These are phyloP conservation scores for Antennarius maculatus DNA, from an alignment of 2,797 vertebrate species.

Conservation along the genomic window DNA sequence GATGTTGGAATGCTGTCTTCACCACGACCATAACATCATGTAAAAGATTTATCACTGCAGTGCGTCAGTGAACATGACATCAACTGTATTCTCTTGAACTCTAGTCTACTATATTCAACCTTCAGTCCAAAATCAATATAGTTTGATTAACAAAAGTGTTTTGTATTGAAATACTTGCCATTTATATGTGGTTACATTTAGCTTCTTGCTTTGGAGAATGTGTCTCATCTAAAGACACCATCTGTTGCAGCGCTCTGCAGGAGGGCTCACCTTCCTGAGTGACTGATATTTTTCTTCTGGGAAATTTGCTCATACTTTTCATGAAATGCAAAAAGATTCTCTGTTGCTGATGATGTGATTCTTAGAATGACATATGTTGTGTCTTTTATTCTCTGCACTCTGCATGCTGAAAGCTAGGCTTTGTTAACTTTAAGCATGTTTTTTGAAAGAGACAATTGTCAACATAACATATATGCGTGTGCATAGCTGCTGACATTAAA, in stretches of 20 bases:
- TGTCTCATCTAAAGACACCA: not conserved
- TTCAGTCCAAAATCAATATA: too few relatives aligned
- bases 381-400: not conserved
- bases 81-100: not conserved
- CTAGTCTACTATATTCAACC: not conserved
- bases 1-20: too few relatives aligned
- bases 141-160: too few relatives aligned
- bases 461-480: too few relatives aligned
- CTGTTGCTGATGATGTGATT: not conserved
- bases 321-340: not conserved
- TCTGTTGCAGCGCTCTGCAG: not conserved
- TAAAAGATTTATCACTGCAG: not conserved
- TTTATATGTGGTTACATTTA: not conserved
- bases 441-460: too few relatives aligned
- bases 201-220: conserved; percentile 7
- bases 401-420: too few relatives aligned
- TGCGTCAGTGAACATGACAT: not conserved
- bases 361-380: not conserved
- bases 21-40: not conserved
- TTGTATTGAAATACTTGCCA: not conserved
- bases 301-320: not conserved
- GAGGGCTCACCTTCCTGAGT: not conserved
- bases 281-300: not conserved
- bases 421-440: too few relatives aligned
- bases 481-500: not conserved